A percentile compares a stretch with the other conserved stretches of the same genome.
phyloP scores from a whole-genome alignment of 1,140 invertebrate species.

The Pteromalus puparum region DNA sequence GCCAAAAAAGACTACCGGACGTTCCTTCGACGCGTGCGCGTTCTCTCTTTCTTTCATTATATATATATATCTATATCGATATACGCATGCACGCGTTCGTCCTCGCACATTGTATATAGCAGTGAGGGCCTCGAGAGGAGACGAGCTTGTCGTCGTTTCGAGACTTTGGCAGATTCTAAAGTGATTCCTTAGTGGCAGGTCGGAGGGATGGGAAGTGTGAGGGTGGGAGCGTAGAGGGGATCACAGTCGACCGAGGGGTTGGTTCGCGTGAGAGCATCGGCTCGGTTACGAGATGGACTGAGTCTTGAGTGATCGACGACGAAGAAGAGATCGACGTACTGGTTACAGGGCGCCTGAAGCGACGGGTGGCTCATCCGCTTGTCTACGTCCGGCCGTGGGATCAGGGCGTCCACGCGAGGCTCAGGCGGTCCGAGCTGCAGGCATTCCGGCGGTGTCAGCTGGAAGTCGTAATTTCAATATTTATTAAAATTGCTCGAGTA shows the following conservation, averaged over 20 bases:
- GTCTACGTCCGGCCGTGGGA: slow-evolving; percentile 76
- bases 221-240: slow-evolving; percentile 9
- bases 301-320: slow-evolving; percentile 46
- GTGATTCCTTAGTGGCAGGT: slow-evolving; percentile 17
- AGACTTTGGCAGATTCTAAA: slow-evolving; percentile 13
- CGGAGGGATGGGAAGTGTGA: neutral
- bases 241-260: slow-evolving; percentile 33
- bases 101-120: neutral
- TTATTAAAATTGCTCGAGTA: neutral
- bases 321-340: slow-evolving; percentile 77
- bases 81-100: slow-evolving; percentile 8
- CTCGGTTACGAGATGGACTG: slow-evolving; percentile 47
- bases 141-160: neutral
- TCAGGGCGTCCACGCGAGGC: slow-evolving; percentile 77
- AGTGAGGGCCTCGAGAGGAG: neutral
- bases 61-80: neutral
- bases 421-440: slow-evolving; percentile 76
- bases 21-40: neutral
- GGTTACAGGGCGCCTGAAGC: slow-evolving; percentile 77
- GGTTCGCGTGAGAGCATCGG: neutral
- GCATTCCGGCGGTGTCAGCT: slow-evolving; percentile 76
- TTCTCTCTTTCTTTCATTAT: neutral
- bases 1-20: slow-evolving; percentile 34
- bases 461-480: neutral
- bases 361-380: slow-evolving; percentile 77